Evolutionary conservation across 1,140 invertebrate species (phyloP), one percentile per base, ranked within the genome.

Genomic region (Tyrophagus putrescentiae): DNA sequence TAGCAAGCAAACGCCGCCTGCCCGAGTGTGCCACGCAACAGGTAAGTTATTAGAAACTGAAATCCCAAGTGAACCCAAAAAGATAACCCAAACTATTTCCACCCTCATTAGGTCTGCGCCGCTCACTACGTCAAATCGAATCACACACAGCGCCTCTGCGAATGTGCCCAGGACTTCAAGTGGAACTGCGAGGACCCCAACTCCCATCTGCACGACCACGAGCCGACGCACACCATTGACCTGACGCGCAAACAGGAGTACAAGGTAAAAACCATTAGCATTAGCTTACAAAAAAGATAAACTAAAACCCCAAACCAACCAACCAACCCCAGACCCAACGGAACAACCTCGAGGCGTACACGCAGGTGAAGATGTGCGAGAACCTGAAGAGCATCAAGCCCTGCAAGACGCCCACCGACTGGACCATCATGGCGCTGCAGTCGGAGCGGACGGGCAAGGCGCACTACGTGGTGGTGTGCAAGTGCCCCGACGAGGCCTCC

Each of bases 21-120:
- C 87, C 87, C 57, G 87, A 91, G 75, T 92, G 88, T 72, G 87
- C 88, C 56, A 85, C 90, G 65, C 88, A 93, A 76, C 77, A 90
- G 79, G 86, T 89, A 59, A 92, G 88, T 74, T 91, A 89, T 71
- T 87, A 87, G 72, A 65, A 64, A 59, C 18, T 32, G 16, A 16
- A 31, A 52, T n/a, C 25, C n/a, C n/a, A 54, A 50, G 21, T 23
- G 7, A 50, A 6, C 13, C 21, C 11, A 50, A 9, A 50, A 21
- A 50, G 7, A 50, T 50, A 21, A 18, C 9, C 9, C 11, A 9
- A 50, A 13, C 13, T 39, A n/a, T 50, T 5, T 23, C 18, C 31
- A 54, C 60, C 34, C 25, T 13, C 69, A 69, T 23, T 76, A 90
- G 79, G 86, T 89, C 58, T 92, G 88, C 74, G 92, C 89, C 71